A percentile compares a stretch with the other conserved stretches of the same genome.
phyloP scores from a whole-genome alignment of 2,113 vertebrate species.

The Phoxinus phoxinus region DNA sequence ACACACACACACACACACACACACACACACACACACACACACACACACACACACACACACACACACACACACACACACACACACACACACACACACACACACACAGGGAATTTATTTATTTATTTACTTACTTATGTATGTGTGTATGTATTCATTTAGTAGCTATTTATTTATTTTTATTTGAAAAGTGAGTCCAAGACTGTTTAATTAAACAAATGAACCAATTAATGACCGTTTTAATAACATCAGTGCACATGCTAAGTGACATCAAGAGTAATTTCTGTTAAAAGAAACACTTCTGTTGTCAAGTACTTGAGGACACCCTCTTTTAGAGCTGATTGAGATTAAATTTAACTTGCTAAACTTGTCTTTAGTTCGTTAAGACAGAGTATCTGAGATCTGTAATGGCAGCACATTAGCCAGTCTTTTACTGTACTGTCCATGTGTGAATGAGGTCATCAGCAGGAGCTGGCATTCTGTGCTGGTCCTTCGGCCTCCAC shows the following conservation, averaged over 20 bases:
- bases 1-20: too few relatives aligned
- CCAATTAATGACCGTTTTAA: not conserved
- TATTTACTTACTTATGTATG: too few relatives aligned
- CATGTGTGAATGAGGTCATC: slow-evolving; percentile 41
- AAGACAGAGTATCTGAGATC: not conserved
- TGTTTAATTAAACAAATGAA: not conserved
- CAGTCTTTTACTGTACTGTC: slow-evolving; percentile 15
- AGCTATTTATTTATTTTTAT: not conserved
- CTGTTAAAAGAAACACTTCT: not conserved
- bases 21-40: too few relatives aligned
- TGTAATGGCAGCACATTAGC: not conserved
- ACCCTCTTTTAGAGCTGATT: not conserved
- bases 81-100: too few relatives aligned
- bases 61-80: too few relatives aligned
- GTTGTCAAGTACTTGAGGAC: not conserved
- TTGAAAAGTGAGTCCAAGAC: not conserved
- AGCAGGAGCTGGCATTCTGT: slow-evolving; percentile 34
- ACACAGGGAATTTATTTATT: too few relatives aligned
- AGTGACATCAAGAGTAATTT: too few relatives aligned
- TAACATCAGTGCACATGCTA: not conserved
- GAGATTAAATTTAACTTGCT: not conserved
- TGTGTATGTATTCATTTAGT: too few relatives aligned
- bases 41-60: too few relatives aligned
- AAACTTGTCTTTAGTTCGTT: not conserved
- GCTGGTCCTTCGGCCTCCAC: slow-evolving; percentile 40